Evolutionary conservation across 2,888 invertebrate genomes (phyloP).

Genomic region (Eilema griseolum): DNA sequence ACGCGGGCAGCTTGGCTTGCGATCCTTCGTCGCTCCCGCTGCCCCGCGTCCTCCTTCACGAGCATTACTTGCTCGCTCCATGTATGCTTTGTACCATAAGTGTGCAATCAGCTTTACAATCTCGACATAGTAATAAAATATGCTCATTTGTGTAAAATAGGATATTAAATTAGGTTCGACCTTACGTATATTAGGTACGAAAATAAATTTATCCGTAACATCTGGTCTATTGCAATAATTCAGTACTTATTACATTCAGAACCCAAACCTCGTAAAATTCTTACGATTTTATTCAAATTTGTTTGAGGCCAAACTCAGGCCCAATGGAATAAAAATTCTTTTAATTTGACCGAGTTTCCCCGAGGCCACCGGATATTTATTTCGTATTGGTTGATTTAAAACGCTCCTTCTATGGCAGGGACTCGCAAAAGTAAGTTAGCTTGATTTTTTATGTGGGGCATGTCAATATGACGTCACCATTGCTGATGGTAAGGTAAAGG

Average conservation of each 20-base stretch:
- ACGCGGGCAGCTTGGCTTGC: too few relatives aligned
- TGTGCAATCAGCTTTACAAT: too few relatives aligned
- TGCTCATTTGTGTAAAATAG: neutral
- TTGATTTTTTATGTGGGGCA: too few relatives aligned
- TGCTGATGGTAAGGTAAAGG: too few relatives aligned
- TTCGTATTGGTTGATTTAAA: conserved; percentile 1
- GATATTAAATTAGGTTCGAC: neutral
- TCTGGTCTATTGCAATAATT: conserved; percentile 12
- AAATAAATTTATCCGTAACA: conserved; percentile 1
- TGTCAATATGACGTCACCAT: too few relatives aligned
- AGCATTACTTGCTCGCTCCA: too few relatives aligned
- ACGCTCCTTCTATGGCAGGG: neutral
- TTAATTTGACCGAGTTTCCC: conserved; percentile 1
- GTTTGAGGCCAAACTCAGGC: neutral
- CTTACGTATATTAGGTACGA: neutral
- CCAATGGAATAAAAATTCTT: neutral
- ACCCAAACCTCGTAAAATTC: conserved; percentile 9
- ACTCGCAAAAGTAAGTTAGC: neutral
- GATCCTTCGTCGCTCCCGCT: too few relatives aligned
- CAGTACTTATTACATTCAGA: conserved; percentile 12
- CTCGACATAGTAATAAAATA: too few relatives aligned
- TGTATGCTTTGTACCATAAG: too few relatives aligned
- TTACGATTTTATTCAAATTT: conserved; percentile 16
- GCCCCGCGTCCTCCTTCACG: too few relatives aligned
- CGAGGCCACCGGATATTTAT: neutral